Percentiles rank a stretch among this genome's conserved stretches.
Evolutionary conservation across 2,888 invertebrate species (phyloP).

Genomic region (Agonopterix subpropinquella): DNA sequence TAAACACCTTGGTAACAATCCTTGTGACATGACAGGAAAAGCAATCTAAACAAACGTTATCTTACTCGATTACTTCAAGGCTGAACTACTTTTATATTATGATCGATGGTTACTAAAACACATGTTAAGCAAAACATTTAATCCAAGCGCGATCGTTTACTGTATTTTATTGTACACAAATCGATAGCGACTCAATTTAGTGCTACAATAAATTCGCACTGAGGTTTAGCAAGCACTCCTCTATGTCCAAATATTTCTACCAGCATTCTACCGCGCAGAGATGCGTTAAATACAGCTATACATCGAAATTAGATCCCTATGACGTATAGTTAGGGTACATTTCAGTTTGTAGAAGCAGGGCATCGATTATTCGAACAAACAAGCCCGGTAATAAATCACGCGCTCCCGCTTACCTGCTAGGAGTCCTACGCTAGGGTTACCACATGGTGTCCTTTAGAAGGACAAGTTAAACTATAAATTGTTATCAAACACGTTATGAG

Average conservation of each 20-base stretch:
- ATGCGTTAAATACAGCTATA: conserved; percentile 27
- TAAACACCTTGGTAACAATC: no score
- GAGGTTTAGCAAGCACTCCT: conserved; percentile 51
- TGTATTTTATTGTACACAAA: conserved; percentile 9
- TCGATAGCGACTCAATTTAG: conserved; percentile 30
- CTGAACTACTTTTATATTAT: conserved; percentile 27
- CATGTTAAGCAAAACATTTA: conserved; percentile 1
- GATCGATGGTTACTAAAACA: conserved; percentile 1
- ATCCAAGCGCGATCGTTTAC: conserved; percentile 1
- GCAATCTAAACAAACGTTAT: no score
- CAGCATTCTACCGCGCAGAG: conserved; percentile 26
- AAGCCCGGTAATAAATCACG: conserved; percentile 69
- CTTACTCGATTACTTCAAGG: no score
- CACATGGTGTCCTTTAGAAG: no score
- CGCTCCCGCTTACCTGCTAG: conserved; percentile 25
- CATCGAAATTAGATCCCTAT: conserved; percentile 27
- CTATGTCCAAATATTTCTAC: conserved; percentile 56
- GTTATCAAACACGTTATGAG: no score
- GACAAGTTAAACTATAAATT: no score
- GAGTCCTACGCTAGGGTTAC: no score
- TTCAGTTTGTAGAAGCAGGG: conserved; percentile 32
- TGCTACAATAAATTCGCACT: conserved; percentile 47
- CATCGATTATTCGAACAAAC: conserved; percentile 73
- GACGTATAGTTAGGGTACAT: conserved; percentile 19
- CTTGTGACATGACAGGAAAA: no score